Evolutionary conservation across 1,140 invertebrate genomes (phyloP), one percentile per base, ranked within the genome.

Genomic region (Nylanderia fulva): DNA sequence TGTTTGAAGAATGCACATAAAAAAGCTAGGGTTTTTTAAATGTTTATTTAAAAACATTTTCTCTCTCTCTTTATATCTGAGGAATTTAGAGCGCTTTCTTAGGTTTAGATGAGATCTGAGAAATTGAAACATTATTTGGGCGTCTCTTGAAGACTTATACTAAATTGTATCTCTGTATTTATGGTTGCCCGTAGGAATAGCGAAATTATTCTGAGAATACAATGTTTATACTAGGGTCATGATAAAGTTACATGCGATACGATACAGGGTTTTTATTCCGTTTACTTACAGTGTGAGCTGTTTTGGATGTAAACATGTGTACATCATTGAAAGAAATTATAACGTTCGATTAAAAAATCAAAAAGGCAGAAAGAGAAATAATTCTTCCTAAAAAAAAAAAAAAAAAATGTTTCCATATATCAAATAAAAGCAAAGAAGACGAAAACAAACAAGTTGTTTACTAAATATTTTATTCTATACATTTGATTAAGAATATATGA

Each of bases 141-240:
- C 11, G 18, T 76, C 18, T 29, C 29, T 45, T 64, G 18, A 42
- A 29, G 7, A 66, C 18, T 52, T 74, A 74, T 18, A 21, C n/a
- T n/a, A 74, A 29, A 36, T 42, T 82, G 54, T 63, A 79, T 77
- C 42, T 80, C 72, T 54, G 48, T 72, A 69, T 74, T 74, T 74
- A 74, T 74, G 27, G 2, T 71, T 71, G 52, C 54, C 8, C 21
- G 5, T 58, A 74, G 21, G 1, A 2, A 13, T 74, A 58, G 13
- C 18, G 9, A 74, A 58, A 11, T 58, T 56, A 39, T 8, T 74
- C 11, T 1, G n/a, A 72, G 13, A 56, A 86, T 27, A 54, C 33
- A 66, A 66, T 83, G 72, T 89, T 89, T 89, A 86, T 86, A 89
- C 68, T 89, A 89, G 66, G 9, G 68, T 48, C 42, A 69, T 89